Conservation (phyloP, 2,888 invertebrate genomes). For the Lepidochitona cinerea region DNA sequence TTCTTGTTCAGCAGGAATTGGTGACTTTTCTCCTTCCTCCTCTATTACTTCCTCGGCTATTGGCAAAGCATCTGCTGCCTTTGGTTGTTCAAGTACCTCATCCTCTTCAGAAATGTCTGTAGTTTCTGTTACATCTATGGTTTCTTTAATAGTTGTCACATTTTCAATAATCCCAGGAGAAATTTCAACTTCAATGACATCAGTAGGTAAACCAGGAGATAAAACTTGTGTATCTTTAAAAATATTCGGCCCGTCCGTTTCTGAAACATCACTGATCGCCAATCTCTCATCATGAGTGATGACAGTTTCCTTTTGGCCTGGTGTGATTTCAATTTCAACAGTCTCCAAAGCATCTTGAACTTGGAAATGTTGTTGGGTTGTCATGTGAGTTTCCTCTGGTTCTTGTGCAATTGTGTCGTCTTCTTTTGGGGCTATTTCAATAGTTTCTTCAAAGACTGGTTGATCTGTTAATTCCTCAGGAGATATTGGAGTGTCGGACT, state of each 20-base stretch:
- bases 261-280: neutral
- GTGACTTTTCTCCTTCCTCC: neutral
- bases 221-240: neutral
- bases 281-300: neutral
- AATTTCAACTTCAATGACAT: neutral
- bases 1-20: neutral
- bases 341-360: neutral
- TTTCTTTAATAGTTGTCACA: neutral
- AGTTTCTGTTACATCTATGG: neutral
- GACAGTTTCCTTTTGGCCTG: slow-evolving; percentile 5
- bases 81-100: too few species aligned
- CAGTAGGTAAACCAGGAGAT: neutral
- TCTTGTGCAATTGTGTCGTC: too few species aligned
- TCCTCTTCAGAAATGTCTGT: neutral
- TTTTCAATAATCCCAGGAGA: neutral
- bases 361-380: too few species aligned
- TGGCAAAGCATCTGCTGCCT: too few species aligned
- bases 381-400: too few species aligned
- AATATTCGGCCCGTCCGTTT: neutral
- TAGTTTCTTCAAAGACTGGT: slow-evolving; percentile 2
- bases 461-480: too few species aligned
- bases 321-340: slow-evolving; percentile 9
- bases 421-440: neutral
- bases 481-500: too few species aligned
- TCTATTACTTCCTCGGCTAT: too few species aligned